Base-by-base conservation (phyloP, 2,113 vertebrate species). In the Jaculus jaculus region DNA sequence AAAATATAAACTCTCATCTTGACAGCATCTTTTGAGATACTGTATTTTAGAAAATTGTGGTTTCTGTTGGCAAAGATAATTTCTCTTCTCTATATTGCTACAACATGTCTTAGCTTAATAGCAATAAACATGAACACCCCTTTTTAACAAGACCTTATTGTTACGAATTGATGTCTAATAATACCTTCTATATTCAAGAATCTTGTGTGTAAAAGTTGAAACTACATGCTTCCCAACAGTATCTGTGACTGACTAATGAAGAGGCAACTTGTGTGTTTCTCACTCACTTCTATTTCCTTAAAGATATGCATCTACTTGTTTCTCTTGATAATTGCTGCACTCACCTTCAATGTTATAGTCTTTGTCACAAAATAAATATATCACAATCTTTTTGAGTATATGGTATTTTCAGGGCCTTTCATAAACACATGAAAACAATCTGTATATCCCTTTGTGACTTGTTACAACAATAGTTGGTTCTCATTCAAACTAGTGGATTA, bases 1-100 rank as follows among this genome's bases (percentile, higher is more conserved):
- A 95, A 74, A 88, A 51, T 82, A 24, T 23, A 90, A 93, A 5
- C 26, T 92, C 34, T 79, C 72, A 24, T 74, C 39, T 65, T 65
- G 30, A 86, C 12, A 66, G 17, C 26, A 82, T 58, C 47, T 94
- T 93, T 90, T 47, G 28, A 90, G 93, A 94, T 75, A 60, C 16
- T 73, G 3, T 92, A 54, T 61, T 90, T 82, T 85, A 90, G 68
- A 47, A 68, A 94, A 87, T 51, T 88, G 5, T 18, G 21, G 65
- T 74, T 87, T 87, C 32, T 74, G 60, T 47, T 24, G 7, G 17
- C 63, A 96, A 84, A 84, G 21, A 20, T 79, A 30, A 5, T 63
- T 87, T 81, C 63, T 78, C 42, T 34, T 4, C 63, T 93, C 37
- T 37, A 30, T 58, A n/a, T 66, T 72, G 9, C 32, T 87, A 42